Evolutionary conservation across 2,797 vertebrate species (phyloP), one percentile per base, ranked within the genome.

Genomic region (Pangasius krempfi): DNA sequence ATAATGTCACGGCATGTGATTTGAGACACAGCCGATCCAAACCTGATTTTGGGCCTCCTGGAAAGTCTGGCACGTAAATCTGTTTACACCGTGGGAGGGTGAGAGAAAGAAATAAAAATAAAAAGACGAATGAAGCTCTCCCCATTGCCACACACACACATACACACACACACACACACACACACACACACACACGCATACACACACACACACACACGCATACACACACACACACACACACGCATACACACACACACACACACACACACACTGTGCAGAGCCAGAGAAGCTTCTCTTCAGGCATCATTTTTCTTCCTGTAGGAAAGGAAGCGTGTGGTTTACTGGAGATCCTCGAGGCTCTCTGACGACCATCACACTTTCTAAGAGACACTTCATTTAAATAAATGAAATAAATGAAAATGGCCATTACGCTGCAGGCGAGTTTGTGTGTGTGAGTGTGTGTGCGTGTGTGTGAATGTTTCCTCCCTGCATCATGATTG

Each of bases 1-100:
- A 54, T 88, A 87, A 92, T 92, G 92, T 91, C 89, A 93, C 88
- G 90, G 33, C 62, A 0, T 75, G 70, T 44, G 52, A 86, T 86
- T 86, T 86, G 85, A 86, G 87, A 86, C 56, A 20, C 85, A 86
- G 52, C 52, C 86, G 84, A 90, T 92, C 81, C 90, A 85, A 92
- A 89, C 88, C 90, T 89, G 89, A 92, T 90, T 89, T 90, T 37
- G 82, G 85, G 78, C 90, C 83, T 92, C 88, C 88, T 70, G 87
- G 86, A 87, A 88, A 73, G 64, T 86, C 83, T 76, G 70, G 90
- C 47, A 13, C 33, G 56, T 89, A 85, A 90, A 88, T 64, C 72
- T 73, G 84, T 89, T 80, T 89, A 79, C 87, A 70, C 54, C 70
- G 58, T 56, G n/a, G 60, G 70, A 27, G 82, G 47, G 58, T 76